phyloP scores from a whole-genome alignment of 2,888 invertebrate species.

The Pemphredon lugubris region DNA sequence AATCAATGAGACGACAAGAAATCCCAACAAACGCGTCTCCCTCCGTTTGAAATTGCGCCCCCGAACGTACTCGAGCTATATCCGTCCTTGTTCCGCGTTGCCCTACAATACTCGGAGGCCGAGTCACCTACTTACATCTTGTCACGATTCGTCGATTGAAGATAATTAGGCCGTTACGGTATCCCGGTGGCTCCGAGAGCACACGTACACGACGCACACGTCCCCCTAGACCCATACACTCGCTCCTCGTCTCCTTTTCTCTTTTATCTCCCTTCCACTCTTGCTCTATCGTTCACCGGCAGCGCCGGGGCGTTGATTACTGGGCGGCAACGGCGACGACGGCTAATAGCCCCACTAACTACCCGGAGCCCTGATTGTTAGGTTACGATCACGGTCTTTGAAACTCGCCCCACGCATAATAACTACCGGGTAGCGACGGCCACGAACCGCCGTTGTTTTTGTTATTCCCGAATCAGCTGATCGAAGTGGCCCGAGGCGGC shows the following conservation, averaged over 20 bases:
- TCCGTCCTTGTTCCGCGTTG: neutral
- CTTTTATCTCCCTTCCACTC: conserved; percentile 32
- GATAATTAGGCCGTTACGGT: conserved; percentile 55
- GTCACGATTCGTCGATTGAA: conserved; percentile 49
- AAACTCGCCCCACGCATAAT: conserved; percentile 63
- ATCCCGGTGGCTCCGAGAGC: conserved; percentile 37
- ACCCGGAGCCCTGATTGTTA: conserved; percentile 65
- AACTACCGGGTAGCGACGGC: conserved; percentile 52
- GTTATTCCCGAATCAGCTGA: neutral
- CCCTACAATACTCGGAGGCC: neutral
- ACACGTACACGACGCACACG: neutral
- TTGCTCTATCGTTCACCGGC: conserved; percentile 34
- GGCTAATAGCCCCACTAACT: conserved; percentile 66
- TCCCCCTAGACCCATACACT: neutral
- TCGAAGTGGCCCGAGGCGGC: neutral
- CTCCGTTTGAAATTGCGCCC: too few species aligned
- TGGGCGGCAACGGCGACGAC: conserved; percentile 60
- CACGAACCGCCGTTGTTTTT: conserved; percentile 25
- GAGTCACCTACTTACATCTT: conserved; percentile 25
- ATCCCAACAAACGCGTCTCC: too few species aligned
- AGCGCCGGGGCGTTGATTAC: conserved; percentile 61
- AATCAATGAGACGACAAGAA: too few species aligned
- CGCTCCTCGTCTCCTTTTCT: conserved; percentile 12
- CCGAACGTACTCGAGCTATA: too few species aligned
- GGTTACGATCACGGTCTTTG: conserved; percentile 62